Evolutionary conservation across 2,797 vertebrate genomes (phyloP), one percentile per base, ranked within the genome.

Genomic region (Crocidura indochinensis): DNA sequence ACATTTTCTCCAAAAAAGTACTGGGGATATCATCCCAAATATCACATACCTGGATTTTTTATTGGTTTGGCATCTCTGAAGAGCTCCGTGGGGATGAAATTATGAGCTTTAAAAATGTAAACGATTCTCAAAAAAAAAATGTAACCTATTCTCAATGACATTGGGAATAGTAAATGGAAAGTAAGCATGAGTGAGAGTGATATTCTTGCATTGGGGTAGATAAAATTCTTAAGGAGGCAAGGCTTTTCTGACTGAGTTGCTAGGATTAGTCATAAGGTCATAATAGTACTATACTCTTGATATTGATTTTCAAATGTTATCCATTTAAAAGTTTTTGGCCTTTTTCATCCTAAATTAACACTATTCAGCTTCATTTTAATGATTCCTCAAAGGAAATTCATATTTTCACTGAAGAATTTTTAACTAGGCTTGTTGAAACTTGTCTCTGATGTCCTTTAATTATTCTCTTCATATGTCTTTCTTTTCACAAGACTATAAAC

Each of bases 331-430:
- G 3, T 83, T 77, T 78, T 94, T 93, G 31, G 51, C 85, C 69
- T 88, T 88, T 77, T 31, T 51, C 24, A 4, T 73, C 91, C 67
- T 87, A 73, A 60, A 87, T 22, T 67, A 73, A 64, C 26, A 76
- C 19, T 73, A 10, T 83, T 76, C 4, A 83, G 51, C 79, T 17
- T 87, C 62, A 64, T 49, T 80, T 92, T 81, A 86, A 53, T 85
- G 79, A 90, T 90, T 93, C 91, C 64, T 82, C 60, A 26, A 73
- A 83, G 90, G 80, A 94, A 90, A 95, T 79, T 53, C 79, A 81
- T 26, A 22, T 79, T 91, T 72, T 88, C 11, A 24, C 29, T 79
- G 83, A 92, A 72, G 64, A 38, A 90, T 88, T 83, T 88, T 67
- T 86, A 86, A n/a, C 49, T 20, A 29, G 3, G 7, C 76, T 72